These are phyloP conservation scores for Oreochromis tanganicae DNA, from an alignment of 2,113 vertebrate species.

Conservation along the genomic window DNA sequence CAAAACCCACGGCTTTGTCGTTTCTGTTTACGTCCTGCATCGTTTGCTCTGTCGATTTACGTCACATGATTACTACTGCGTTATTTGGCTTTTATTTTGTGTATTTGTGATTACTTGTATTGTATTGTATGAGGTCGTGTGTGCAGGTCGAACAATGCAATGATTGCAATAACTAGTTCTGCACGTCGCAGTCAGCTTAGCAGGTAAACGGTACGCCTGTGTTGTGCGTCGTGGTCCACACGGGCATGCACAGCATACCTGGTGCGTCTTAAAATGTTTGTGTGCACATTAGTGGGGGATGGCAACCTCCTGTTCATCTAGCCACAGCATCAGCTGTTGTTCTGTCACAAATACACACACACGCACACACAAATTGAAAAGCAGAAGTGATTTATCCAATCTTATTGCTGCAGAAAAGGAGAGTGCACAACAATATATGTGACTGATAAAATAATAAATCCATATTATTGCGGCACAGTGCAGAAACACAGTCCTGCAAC, in stretches of 20 bases:
- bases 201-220: not conserved
- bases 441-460: not conserved
- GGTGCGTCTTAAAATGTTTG: slow-evolving; percentile 2
- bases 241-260: not conserved
- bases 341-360: not conserved
- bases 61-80: not conserved
- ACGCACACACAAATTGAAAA: not conserved
- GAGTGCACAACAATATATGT: not conserved
- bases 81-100: not conserved
- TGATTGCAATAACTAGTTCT: not conserved
- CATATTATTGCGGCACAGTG: not conserved
- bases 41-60: slow-evolving; percentile 19
- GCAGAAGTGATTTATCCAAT: slow-evolving; percentile 8
- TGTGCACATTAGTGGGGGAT: not conserved
- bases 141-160: not conserved
- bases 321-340: slow-evolving; percentile 41
- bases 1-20: slow-evolving; percentile 24
- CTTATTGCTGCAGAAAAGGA: not conserved
- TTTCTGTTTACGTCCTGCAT: not conserved
- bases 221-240: not conserved
- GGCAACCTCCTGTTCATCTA: slow-evolving; percentile 37
- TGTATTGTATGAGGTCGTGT: not conserved
- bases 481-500: not conserved
- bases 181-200: not conserved
- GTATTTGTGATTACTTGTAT: not conserved